A percentile compares a stretch with the other conserved stretches of the same genome.
phyloP scores from a whole-genome alignment of 1,140 invertebrate species.

The Paraescarpia echinospica region DNA sequence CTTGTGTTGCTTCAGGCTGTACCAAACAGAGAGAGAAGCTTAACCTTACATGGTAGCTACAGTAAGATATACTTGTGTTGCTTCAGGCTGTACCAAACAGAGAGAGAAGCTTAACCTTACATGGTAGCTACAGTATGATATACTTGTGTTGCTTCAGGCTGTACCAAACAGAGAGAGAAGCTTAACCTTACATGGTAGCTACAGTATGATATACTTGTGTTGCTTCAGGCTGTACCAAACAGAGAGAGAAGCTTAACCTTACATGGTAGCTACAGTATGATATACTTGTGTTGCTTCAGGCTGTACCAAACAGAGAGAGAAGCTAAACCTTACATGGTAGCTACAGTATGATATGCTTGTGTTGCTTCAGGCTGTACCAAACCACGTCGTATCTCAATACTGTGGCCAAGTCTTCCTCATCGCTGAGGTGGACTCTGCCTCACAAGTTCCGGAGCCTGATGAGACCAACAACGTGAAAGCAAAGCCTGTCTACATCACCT shows the following conservation, averaged over 20 bases:
- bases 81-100: neutral
- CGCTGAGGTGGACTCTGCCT: neutral
- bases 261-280: neutral
- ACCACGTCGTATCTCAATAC: neutral
- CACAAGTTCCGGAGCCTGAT: neutral
- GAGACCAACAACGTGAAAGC: neutral
- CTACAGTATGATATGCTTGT: neutral
- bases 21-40: neutral
- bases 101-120: too few relatives aligned
- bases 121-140: neutral
- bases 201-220: too few relatives aligned
- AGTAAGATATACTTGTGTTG: neutral
- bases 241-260: too few relatives aligned
- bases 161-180: neutral
- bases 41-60: too few relatives aligned
- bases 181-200: too few relatives aligned
- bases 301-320: neutral
- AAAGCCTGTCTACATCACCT: neutral
- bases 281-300: neutral
- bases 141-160: neutral
- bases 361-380: neutral
- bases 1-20: neutral
- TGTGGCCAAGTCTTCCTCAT: neutral
- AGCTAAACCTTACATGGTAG: too few relatives aligned
- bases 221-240: too few relatives aligned